phyloP scores from a whole-genome alignment of 1,140 invertebrate species.

The Apis mellifera region Amel_HAv3.1 CM009939.2:8254001-8254500 shows the following conservation, averaged over 20 bases:
- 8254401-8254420: not conserved
- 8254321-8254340: too few species aligned
- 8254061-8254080: too few species aligned
- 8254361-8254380: not conserved
- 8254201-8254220: too few species aligned
- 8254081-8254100: too few species aligned
- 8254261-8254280: not conserved
- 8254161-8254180: not conserved
- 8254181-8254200: too few species aligned
- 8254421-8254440: constrained; percentile 41
- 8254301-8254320: not conserved
- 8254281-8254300: not conserved
- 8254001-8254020: not conserved
- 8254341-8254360: not conserved
- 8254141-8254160: not conserved
- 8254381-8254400: not conserved
- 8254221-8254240: too few species aligned
- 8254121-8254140: not conserved
- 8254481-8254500: constrained; percentile 9
- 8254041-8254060: too few species aligned
- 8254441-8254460: constrained; percentile 32
- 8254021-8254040: too few species aligned
- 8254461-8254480: constrained; percentile 25
- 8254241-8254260: too few species aligned
- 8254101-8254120: too few species aligned